Conservation (phyloP, 2,888 invertebrate genomes). For the Cartodere bifasciata region DNA sequence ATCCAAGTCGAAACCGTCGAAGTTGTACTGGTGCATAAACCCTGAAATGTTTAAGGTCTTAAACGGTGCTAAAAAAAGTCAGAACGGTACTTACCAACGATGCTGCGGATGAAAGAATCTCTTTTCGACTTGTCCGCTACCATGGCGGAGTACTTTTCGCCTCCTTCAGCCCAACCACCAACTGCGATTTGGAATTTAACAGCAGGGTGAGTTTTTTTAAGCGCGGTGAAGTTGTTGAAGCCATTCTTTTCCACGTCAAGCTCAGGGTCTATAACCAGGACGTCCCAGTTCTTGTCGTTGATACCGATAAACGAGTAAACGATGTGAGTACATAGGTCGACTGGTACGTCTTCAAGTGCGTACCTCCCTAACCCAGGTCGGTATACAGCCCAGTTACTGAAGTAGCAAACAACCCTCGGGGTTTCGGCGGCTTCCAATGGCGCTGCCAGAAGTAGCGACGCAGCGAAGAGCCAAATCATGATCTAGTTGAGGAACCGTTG, state of each 20-base stretch:
- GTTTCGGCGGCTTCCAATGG: too few relatives aligned
- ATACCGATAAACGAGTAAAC: constrained; percentile 85
- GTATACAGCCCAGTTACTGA: constrained; percentile 77
- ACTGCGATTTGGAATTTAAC: constrained; percentile 71
- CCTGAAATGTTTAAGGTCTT: constrained; percentile 32
- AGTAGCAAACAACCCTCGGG: constrained; percentile 48
- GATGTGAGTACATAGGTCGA: constrained; percentile 70
- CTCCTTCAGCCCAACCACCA: constrained; percentile 87
- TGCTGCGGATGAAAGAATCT: constrained; percentile 58
- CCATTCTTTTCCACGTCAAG: constrained; percentile 63
- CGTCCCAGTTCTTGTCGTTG: constrained; percentile 61
- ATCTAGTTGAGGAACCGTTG: too few relatives aligned
- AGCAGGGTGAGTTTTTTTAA: constrained; percentile 55
- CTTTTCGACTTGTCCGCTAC: constrained; percentile 57
- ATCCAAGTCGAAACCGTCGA: constrained; percentile 78
- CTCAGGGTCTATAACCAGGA: constrained; percentile 72
- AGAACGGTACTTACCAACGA: constrained; percentile 44
- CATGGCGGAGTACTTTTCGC: constrained; percentile 74
- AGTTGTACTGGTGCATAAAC: constrained; percentile 63
- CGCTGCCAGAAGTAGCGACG: too few relatives aligned
- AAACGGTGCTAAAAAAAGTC: not conserved
- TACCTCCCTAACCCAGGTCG: constrained; percentile 72
- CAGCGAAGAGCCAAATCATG: too few relatives aligned
- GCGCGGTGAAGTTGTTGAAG: constrained; percentile 64
- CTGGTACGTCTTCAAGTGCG: constrained; percentile 73